Evolutionary conservation across 2,113 vertebrate species (phyloP).

Genomic region (Corydoras sp.): DNA sequence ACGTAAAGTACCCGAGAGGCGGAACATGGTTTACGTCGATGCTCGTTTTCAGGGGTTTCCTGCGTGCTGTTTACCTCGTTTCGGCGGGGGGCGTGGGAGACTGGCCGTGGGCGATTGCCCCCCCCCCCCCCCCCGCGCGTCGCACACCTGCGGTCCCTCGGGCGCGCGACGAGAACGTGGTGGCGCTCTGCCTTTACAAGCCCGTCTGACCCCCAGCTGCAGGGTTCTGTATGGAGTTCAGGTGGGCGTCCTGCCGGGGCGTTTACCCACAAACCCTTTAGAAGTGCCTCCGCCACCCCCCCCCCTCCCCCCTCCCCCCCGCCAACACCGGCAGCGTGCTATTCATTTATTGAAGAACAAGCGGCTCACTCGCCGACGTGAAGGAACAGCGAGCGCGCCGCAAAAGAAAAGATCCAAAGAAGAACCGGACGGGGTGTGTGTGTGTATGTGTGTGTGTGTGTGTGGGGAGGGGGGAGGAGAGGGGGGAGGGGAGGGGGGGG

Average conservation of each 20-base stretch:
- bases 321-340: too few relatives aligned
- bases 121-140: too few relatives aligned
- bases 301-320: too few relatives aligned
- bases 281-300: constrained; percentile 15
- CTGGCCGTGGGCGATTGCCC: constrained; percentile 36
- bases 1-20: too few relatives aligned
- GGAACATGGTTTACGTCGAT: too few relatives aligned
- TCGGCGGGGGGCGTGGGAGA: background rate
- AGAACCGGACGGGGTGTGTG: constrained; percentile 20
- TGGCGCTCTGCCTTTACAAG: constrained; percentile 32
- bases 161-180: constrained; percentile 18
- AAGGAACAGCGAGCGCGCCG: constrained; percentile 26
- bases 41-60: background rate
- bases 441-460: too few relatives aligned
- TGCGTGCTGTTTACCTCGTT: background rate
- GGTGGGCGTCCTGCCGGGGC: constrained; percentile 29
- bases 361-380: constrained; percentile 18
- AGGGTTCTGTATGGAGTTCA: constrained; percentile 25
- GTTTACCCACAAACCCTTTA: constrained; percentile 40
- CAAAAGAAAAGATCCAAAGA: constrained; percentile 11
- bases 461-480: too few relatives aligned
- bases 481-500: too few relatives aligned
- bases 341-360: constrained; percentile 27
- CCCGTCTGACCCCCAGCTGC: constrained; percentile 34
- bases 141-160: constrained; percentile 40